Evolutionary conservation across 2,797 vertebrate species (phyloP), one percentile per base, ranked within the genome.

Genomic region (Crocodylus rhombifer): DNA sequence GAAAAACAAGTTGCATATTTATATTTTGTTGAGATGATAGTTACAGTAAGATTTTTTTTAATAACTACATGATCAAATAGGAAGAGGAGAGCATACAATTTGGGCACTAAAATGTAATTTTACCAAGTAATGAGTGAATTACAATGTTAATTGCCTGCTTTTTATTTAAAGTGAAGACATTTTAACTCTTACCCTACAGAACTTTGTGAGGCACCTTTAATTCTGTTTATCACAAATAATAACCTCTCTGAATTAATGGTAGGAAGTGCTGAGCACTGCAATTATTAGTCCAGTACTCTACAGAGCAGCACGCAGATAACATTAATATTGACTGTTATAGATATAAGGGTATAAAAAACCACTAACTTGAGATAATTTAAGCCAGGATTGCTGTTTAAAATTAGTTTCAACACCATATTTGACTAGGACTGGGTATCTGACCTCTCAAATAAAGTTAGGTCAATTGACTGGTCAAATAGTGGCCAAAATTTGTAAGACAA

Each of bases 1-100:
- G 82, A 51, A 91, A 86, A 94, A 90, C 90, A 93, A 83, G 56
- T 16, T 12, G 23, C 8, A 58, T 93, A 4, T 82, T 95, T 79
- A 78, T 21, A 62, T 82, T 92, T 79, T 0, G 0, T 77, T 80
- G 0, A 63, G 69, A n/a, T 3, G 12, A 9, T 9, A 15, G 9
- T 89, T 75, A 87, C 63, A 69, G 90, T 93, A 84, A 82, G 1
- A 14, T 42, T 56, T 6, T 28, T 33, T 92, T 89, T 78, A 91
- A 79, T n/a, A 18, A 10, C 26, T 60, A 81, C 79, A 13, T 91
- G 82, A 75, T 55, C 0, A 1, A 65, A 14, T 30, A 1, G 65
- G 57, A 77, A 63, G 7, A 63, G 51, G 61, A 51, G 9, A 51
- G 42, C 42, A 51, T 51, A 51, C 10, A 51, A 51, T 65, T 28